A percentile compares a stretch with the other conserved stretches of the same genome.
Conservation (phyloP, 2,888 invertebrate species). For the Agrochola lota region DNA sequence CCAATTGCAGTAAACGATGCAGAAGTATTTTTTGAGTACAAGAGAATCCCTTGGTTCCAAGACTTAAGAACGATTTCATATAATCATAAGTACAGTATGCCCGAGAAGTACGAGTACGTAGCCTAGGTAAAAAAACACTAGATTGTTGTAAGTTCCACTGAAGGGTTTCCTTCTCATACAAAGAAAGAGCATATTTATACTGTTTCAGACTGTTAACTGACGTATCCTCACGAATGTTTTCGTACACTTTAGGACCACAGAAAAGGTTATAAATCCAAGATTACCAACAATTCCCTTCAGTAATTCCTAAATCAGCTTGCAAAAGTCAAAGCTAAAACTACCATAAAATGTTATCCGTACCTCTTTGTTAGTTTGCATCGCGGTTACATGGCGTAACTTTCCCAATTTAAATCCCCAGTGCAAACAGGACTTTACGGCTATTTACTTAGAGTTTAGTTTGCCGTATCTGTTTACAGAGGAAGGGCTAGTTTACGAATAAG, state of each 20-base stretch:
- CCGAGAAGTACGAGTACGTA: not conserved
- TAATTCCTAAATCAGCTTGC: conserved; percentile 57
- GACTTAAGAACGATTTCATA: not conserved
- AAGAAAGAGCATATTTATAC: not conserved
- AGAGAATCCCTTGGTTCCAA: not conserved
- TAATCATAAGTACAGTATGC: not conserved
- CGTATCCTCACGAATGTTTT: conserved; percentile 9
- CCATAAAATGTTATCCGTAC: conserved; percentile 52
- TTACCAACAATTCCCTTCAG: conserved; percentile 32
- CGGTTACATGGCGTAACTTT: conserved; percentile 60
- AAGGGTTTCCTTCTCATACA: not conserved
- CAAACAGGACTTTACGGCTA: conserved; percentile 50
- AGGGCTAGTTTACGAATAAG: conserved; percentile 55
- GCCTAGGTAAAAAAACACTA: not conserved
- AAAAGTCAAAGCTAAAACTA: conserved; percentile 55
- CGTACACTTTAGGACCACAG: not conserved
- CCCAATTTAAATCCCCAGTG: conserved; percentile 55
- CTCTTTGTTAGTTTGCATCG: conserved; percentile 60
- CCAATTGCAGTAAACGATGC: not conserved
- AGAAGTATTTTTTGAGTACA: not conserved
- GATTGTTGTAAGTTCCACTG: not conserved
- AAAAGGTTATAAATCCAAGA: conserved; percentile 47
- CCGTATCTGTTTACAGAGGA: conserved; percentile 59
- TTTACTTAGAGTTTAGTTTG: conserved; percentile 61
- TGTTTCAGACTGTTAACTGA: not conserved